These are phyloP conservation scores for Rhodinocichla rosea DNA, from an alignment of 2,113 vertebrate species.

Conservation along the genomic window DNA sequence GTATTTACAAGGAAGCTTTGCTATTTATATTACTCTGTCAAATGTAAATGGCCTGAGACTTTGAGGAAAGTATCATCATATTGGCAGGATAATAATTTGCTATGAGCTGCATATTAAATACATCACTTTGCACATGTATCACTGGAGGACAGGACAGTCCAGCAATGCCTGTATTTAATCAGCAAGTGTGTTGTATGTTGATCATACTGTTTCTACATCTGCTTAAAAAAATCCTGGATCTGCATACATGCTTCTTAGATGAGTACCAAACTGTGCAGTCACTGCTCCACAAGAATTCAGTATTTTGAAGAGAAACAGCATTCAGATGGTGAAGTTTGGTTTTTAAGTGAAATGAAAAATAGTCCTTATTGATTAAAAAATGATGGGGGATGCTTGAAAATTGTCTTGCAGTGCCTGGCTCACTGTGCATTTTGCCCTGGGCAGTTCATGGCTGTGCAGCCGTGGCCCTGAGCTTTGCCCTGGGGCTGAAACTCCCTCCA, in stretches of 20 bases:
- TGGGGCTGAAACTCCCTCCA: not conserved
- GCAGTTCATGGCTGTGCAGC: not conserved
- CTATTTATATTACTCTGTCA: not conserved
- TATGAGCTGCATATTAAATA: not conserved
- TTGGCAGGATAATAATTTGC: not conserved
- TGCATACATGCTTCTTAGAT: not conserved
- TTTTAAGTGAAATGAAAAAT: not conserved
- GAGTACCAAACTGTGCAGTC: not conserved
- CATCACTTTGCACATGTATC: not conserved
- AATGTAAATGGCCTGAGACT: not conserved
- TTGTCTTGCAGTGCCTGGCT: not conserved
- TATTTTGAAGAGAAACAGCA: not conserved
- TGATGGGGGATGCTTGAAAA: not conserved
- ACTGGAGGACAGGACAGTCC: not conserved
- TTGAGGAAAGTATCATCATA: not conserved
- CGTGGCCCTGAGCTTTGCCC: not conserved
- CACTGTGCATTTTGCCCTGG: not conserved
- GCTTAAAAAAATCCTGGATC: not conserved
- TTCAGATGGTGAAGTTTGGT: not conserved
- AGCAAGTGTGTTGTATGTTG: not conserved
- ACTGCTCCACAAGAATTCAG: not conserved
- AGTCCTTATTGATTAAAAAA: not conserved
- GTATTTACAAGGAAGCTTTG: not conserved
- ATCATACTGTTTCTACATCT: not conserved
- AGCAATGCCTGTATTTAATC: not conserved